phyloP scores from a whole-genome alignment of 2,888 invertebrate species.

The Steinernema hermaphroditum region DNA sequence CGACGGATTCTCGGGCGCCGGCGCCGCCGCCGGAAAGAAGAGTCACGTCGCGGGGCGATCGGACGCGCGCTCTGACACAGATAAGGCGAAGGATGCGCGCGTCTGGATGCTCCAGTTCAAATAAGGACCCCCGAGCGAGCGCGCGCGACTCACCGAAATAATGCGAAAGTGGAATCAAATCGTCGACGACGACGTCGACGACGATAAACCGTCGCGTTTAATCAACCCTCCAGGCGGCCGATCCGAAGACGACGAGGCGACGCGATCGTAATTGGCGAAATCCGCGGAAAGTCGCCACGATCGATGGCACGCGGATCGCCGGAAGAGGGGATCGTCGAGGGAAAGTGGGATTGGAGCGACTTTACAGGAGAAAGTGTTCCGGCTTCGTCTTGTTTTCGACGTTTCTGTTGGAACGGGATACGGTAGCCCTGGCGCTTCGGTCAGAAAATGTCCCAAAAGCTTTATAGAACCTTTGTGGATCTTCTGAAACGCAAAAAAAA shows the following conservation, averaged over 20 bases:
- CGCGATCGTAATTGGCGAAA: slow-evolving; percentile 26
- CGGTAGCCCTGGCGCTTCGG: too few relatives aligned
- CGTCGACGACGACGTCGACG: slow-evolving; percentile 7
- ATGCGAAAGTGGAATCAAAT: slow-evolving; percentile 14
- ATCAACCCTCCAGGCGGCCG: slow-evolving; percentile 29
- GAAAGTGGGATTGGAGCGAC: background rate
- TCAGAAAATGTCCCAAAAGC: background rate
- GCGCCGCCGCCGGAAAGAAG: slow-evolving; percentile 27
- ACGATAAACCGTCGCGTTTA: slow-evolving; percentile 13
- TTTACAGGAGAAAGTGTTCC: background rate
- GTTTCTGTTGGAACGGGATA: too few relatives aligned
- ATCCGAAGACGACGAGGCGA: slow-evolving; percentile 6
- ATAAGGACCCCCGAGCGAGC: slow-evolving; percentile 30
- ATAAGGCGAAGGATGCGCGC: slow-evolving; percentile 26
- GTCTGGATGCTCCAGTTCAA: slow-evolving; percentile 24
- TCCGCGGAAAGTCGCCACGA: slow-evolving; percentile 23
- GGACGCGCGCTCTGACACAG: slow-evolving; percentile 19
- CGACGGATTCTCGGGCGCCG: slow-evolving; percentile 22
- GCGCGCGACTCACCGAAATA: slow-evolving; percentile 29
- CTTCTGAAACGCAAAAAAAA: background rate
- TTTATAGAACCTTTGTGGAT: background rate
- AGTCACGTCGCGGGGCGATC: slow-evolving; percentile 26
- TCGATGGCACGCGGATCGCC: background rate
- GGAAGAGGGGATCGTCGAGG: background rate
- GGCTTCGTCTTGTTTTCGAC: too few relatives aligned